Percentiles rank a stretch among this genome's conserved stretches.
Evolutionary conservation across 2,113 vertebrate species (phyloP).

Genomic region (Grallaria varia): DNA sequence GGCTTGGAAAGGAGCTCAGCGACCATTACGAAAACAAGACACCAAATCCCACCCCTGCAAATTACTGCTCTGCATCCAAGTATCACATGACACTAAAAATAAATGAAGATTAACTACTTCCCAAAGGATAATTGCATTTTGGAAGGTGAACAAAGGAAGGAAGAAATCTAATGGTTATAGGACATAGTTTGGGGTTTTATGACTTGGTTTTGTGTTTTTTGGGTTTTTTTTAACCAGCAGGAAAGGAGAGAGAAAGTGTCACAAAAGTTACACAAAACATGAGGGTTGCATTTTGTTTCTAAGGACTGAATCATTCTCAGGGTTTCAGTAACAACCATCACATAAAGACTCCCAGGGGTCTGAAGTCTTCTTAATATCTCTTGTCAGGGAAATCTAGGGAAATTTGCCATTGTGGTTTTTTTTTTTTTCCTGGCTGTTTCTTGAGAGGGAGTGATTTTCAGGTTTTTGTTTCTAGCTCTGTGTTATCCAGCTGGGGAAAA

Average conservation of each 20-base stretch:
- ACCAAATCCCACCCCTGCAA: neutral
- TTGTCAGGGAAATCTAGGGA: neutral
- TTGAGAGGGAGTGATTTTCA: neutral
- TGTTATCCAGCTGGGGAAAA: neutral
- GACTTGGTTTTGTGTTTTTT: neutral
- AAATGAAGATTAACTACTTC: neutral
- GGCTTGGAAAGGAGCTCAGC: neutral
- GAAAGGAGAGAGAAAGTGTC: neutral
- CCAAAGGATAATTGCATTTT: neutral
- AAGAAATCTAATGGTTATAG: neutral
- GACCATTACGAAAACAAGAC: neutral
- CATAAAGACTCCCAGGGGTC: neutral
- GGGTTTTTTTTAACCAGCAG: neutral
- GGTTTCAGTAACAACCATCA: neutral
- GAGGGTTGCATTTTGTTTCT: neutral
- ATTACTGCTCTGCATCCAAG: neutral
- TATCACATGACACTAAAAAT: neutral
- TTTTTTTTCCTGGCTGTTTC: neutral
- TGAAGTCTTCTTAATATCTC: neutral
- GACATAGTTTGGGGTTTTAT: neutral
- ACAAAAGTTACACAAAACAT: neutral
- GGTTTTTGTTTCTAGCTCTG: neutral
- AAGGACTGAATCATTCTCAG: neutral
- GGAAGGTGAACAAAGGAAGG: neutral
- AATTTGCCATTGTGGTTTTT: neutral